Conservation (phyloP, 1,140 invertebrate genomes). For the Drosophila pseudoananassae region DNA sequence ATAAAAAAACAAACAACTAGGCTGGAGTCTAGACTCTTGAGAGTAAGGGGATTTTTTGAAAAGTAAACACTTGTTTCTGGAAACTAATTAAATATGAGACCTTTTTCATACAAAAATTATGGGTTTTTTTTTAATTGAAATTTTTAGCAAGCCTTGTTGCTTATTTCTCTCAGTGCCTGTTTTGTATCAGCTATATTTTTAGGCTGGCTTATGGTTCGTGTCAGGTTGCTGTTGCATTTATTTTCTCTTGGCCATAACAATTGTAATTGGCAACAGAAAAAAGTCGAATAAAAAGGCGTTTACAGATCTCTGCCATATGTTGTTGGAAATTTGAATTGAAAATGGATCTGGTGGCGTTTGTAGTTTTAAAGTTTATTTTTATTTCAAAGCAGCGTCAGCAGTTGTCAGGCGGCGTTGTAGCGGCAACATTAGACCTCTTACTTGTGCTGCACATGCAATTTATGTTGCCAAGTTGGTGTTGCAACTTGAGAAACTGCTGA, state of each 20-base stretch:
- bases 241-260: conserved; percentile 16
- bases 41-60: neutral
- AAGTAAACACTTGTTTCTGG: too few species aligned
- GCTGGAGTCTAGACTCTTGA: too few species aligned
- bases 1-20: too few species aligned
- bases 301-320: conserved; percentile 50
- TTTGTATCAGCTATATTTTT: conserved; percentile 5
- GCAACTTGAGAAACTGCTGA: conserved; percentile 3
- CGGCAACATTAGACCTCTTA: conserved; percentile 32
- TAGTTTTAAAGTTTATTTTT: neutral
- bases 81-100: too few species aligned
- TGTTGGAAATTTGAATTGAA: conserved; percentile 10
- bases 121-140: too few species aligned
- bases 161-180: neutral
- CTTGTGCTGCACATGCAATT: conserved; percentile 31
- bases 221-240: conserved; percentile 27
- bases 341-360: conserved; percentile 1
- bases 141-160: too few species aligned
- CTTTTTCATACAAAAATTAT: too few species aligned
- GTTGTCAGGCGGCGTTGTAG: conserved; percentile 22
- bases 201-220: conserved; percentile 15
- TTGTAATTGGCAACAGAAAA: conserved; percentile 48
- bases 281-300: conserved; percentile 21
- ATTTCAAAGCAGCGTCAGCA: conserved; percentile 43
- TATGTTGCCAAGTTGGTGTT: neutral